A percentile compares a stretch with the other conserved stretches of the same genome.
Conservation (phyloP, 2,888 invertebrate genomes). For the Cerastis leucographa region DNA sequence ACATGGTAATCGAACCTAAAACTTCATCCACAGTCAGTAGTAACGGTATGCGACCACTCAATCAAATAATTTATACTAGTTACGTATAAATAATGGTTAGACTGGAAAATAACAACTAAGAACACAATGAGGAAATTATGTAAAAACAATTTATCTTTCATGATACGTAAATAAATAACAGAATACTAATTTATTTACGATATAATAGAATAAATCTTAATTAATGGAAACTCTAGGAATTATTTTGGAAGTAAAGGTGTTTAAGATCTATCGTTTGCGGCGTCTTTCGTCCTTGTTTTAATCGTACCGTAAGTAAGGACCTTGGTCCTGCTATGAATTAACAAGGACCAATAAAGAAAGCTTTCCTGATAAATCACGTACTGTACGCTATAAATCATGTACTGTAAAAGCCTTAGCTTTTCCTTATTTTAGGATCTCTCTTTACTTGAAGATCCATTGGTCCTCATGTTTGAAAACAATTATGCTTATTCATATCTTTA, state of each 20-base stretch:
- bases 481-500: neutral
- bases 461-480: neutral
- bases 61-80: neutral
- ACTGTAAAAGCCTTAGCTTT: neutral
- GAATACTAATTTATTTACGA: neutral
- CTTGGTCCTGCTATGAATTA: no score
- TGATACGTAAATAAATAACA: neutral
- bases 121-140: neutral
- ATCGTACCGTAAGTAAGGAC: no score
- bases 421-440: neutral
- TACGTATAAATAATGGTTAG: no score
- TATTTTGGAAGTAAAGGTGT: neutral
- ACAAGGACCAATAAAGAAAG: neutral
- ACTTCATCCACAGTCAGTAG: neutral
- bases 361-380: neutral
- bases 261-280: neutral
- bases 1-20: neutral
- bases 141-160: conserved; percentile 12
- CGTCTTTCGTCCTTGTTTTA: neutral
- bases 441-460: neutral
- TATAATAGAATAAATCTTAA: neutral
- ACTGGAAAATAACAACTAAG: neutral
- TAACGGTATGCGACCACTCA: neutral
- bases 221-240: neutral
- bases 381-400: neutral